Base-by-base conservation (phyloP, 2,888 invertebrate genomes). In the Andrena marginata region DNA sequence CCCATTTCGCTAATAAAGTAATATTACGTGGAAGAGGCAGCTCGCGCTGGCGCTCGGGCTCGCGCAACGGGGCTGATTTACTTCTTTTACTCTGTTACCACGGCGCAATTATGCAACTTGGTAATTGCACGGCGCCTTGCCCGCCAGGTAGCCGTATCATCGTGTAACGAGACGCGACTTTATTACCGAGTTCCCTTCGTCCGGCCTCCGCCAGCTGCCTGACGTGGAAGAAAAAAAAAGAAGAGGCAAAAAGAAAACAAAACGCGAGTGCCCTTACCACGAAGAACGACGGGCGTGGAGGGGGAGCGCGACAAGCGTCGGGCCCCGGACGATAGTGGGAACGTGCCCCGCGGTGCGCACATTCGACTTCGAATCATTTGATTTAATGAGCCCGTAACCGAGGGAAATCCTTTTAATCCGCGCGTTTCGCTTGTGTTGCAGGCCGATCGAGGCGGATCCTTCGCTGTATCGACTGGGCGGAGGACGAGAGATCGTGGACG, bases 1-100 rank as follows among this genome's bases (percentile, higher is more conserved):
- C 92, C 92, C 92, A 92, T 93, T 93, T 92, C 88, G 87, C 89
- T 93, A 93, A 93, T 93, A 92, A 93, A 93, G 92, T 87, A 90
- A 91, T 92, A 91, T 92, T 90, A 90, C 87, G 82, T 60, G 86
- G 77, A 64, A 60, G 70, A 35, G 60, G 10, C 23, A 56, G 73
- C 62, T 59, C 48, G 79, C 42, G 35, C 69, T 64, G 63, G 68
- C 88, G 85, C 80, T 80, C 69, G 62, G 67, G 70, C 88, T 31
- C 54, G 72, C 54, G 63, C 88, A 84, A 42, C 85, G 83, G 77
- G 85, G 87, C 87, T 85, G 88, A 87, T 89, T 89, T 85, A 87
- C 87, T 89, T 87, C 85, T 89, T 87, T 60, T 51, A 42, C 31
- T 78, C 63, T 77, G 85, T 85, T 89, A 70, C 89, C 83, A 81